phyloP scores from a whole-genome alignment of 2,113 vertebrate genomes.

The Dicentrarchus labrax region DNA sequence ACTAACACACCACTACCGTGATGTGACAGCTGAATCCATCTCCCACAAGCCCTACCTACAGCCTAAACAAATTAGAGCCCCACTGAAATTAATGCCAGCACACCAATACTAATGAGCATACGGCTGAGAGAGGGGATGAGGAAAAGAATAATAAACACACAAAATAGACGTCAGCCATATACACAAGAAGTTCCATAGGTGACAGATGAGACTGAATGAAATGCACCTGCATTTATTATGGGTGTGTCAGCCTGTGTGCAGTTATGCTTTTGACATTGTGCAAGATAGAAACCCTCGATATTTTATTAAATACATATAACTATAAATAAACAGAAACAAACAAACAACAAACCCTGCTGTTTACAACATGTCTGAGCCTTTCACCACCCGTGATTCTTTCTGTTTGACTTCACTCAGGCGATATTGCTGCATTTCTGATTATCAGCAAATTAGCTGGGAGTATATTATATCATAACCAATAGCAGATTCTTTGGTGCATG shows the following conservation, averaged over 20 bases:
- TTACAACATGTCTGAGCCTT: too few relatives aligned
- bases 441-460: too few relatives aligned
- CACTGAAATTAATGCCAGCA: conserved; percentile 69
- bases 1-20: conserved; percentile 69
- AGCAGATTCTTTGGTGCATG: too few relatives aligned
- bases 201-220: conserved; percentile 27
- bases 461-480: too few relatives aligned
- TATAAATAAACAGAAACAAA: too few relatives aligned
- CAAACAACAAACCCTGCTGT: too few relatives aligned
- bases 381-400: too few relatives aligned
- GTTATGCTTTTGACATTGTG: conserved; percentile 2
- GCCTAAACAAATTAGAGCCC: conserved; percentile 74
- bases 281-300: not conserved
- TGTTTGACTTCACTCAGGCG: too few relatives aligned
- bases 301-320: too few relatives aligned
- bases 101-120: conserved; percentile 75
- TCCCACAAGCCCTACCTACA: conserved; percentile 75
- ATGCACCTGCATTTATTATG: conserved; percentile 5
- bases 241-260: not conserved
- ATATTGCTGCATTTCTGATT: too few relatives aligned
- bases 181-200: conserved; percentile 33
- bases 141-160: conserved; percentile 61
- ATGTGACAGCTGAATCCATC: conserved; percentile 81
- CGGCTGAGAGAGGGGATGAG: conserved; percentile 28
- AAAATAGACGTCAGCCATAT: conserved; percentile 35